Conservation (phyloP, 2,888 invertebrate species). For the Linnaemya vulpina region DNA sequence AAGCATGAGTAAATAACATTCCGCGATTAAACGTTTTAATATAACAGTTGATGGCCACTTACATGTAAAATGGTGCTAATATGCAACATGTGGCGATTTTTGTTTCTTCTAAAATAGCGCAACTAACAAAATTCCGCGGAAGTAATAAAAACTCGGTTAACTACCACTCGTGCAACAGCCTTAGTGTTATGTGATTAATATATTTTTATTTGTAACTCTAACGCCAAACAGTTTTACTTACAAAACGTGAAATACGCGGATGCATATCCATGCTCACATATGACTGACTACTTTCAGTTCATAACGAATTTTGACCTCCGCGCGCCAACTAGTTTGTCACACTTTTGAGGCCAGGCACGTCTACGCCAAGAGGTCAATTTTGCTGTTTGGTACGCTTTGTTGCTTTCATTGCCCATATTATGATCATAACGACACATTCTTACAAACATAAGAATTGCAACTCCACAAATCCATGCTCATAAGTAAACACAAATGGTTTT, state of each 20-base stretch:
- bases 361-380: slow-evolving; percentile 62
- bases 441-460: slow-evolving; percentile 32
- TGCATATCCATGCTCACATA: not conserved
- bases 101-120: slow-evolving; percentile 15
- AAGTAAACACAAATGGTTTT: slow-evolving; percentile 46
- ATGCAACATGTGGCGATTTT: not conserved
- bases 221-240: slow-evolving; percentile 7
- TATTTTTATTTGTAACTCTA: slow-evolving; percentile 5
- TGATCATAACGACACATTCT: slow-evolving; percentile 18
- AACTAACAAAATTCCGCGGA: slow-evolving; percentile 35
- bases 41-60: not conserved
- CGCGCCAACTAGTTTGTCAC: slow-evolving; percentile 79
- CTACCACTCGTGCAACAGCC: slow-evolving; percentile 10
- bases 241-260: not conserved
- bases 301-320: slow-evolving; percentile 68
- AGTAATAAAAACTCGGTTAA: slow-evolving; percentile 46
- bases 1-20: not conserved
- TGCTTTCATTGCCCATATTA: slow-evolving; percentile 61
- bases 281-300: slow-evolving; percentile 32
- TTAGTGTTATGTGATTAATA: slow-evolving; percentile 20
- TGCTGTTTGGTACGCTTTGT: slow-evolving; percentile 47
- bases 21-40: slow-evolving; percentile 10
- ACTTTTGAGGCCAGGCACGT: slow-evolving; percentile 78
- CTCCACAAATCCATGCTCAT: slow-evolving; percentile 57
- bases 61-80: slow-evolving; percentile 26